Conservation (phyloP, 1,140 invertebrate species). For the Pogonus chalceus region DNA sequence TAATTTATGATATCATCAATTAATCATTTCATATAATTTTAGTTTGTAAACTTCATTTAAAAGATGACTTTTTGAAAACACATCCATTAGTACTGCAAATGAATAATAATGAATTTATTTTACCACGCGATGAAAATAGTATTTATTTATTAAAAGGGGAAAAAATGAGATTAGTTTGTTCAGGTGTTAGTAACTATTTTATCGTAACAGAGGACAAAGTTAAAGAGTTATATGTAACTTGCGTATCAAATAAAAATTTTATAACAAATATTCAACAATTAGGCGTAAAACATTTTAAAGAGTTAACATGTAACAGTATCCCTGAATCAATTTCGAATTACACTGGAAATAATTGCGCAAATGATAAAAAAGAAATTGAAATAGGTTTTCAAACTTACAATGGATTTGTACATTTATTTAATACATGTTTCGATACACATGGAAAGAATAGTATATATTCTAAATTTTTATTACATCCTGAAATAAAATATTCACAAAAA, state of each 20-base stretch:
- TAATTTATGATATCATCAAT: no score
- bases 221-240: not conserved
- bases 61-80: no score
- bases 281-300: not conserved
- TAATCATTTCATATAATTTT: no score
- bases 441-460: slow-evolving; percentile 22
- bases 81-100: not conserved
- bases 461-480: no score
- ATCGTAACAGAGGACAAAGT: not conserved
- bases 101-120: not conserved
- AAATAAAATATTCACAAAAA: no score
- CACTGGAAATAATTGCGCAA: not conserved
- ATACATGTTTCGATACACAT: slow-evolving; percentile 25
- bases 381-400: slow-evolving; percentile 26
- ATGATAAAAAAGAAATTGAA: slow-evolving; percentile 15
- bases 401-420: slow-evolving; percentile 22
- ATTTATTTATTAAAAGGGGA: not conserved
- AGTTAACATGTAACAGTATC: not conserved
- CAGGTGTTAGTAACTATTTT: not conserved
- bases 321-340: not conserved
- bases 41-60: no score
- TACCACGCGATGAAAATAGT: not conserved
- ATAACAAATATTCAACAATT: not conserved
- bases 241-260: not conserved
- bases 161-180: not conserved